Evolutionary conservation across 2,113 vertebrate species (phyloP).

Genomic region (Onychorhynchus coronatus): DNA sequence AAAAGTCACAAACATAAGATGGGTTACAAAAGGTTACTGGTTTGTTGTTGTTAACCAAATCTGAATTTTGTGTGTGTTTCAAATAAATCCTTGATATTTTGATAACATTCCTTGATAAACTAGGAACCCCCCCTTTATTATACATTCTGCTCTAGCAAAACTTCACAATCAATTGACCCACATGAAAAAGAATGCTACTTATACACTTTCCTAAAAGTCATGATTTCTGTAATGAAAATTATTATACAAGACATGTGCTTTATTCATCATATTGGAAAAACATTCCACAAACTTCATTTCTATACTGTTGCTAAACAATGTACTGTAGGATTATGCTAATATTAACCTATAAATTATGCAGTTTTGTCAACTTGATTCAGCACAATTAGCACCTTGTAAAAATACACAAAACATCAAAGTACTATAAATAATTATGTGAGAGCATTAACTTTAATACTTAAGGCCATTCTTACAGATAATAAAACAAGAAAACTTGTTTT

Average conservation of each 20-base stretch:
- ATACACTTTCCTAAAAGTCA: neutral
- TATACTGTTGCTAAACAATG: slow-evolving; percentile 28
- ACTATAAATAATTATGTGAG: slow-evolving; percentile 57
- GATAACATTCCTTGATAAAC: neutral
- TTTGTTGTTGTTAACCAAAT: neutral
- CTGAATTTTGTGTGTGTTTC: neutral
- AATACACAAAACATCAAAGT: slow-evolving; percentile 63
- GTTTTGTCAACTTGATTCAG: slow-evolving; percentile 65
- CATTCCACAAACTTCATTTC: neutral
- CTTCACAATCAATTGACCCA: neutral
- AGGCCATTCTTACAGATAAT: slow-evolving; percentile 32
- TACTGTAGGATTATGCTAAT: slow-evolving; percentile 68
- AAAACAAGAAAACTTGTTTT: slow-evolving; percentile 25
- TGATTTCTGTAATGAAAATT: neutral
- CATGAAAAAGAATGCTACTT: neutral
- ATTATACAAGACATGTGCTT: neutral
- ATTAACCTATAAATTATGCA: slow-evolving; percentile 71
- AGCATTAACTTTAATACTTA: slow-evolving; percentile 54
- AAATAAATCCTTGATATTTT: neutral
- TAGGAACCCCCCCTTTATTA: neutral
- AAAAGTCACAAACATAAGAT: neutral
- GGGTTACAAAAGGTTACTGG: neutral
- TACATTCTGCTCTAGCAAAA: neutral
- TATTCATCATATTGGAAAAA: neutral
- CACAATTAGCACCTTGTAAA: slow-evolving; percentile 68